Base-by-base conservation (phyloP, 2,888 invertebrate genomes). In the Epistrophe grossulariae region DNA sequence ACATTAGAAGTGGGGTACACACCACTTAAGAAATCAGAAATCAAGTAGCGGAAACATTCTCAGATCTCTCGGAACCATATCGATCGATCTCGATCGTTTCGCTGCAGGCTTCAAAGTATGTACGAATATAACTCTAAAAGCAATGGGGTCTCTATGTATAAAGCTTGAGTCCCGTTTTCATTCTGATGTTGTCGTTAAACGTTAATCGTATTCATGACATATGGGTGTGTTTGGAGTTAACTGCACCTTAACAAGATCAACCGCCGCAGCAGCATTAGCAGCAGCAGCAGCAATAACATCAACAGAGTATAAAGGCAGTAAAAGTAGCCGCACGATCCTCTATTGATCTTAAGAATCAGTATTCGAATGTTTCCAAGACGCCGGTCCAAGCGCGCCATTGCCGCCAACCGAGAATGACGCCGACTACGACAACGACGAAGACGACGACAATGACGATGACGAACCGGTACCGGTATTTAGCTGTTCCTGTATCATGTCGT, bases 151-250 rank as follows among this genome's bases (percentile, higher is more conserved):
- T 74, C 66, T 77, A 45, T 10, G 4, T 19, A 40, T 59, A 13
- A 60, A 52, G 62, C 59, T 73, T 52, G 57, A 17, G 60, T 31
- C 43, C 64, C 71, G 62, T 64, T 57, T 38, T 73, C 48, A 35
- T 48, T 45, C 9, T 74, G 50, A 35, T 50, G 50, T 71, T 66
- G 66, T 55, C 52, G 60, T 81, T 68, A 43, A 60, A 55, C 68
- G 83, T 83, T 83, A 83, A 79, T 87, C 83, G 83, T 83, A 87
- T 87, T 83, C 83, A 83, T 87, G 87, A 83, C 83, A 87, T 87
- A 87, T 87, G 87, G 87, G 87, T 87, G 87, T 87, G 87, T 76
- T 87, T 72, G 48, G 77, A 83, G 66, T 45, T 83, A 83, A 87
- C 87, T 87, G 87, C 87, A 82, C 87, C 87, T 83, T 83, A 79